Base-by-base conservation (phyloP, 2,797 vertebrate genomes). In the Sebastolobus alascanus region DNA sequence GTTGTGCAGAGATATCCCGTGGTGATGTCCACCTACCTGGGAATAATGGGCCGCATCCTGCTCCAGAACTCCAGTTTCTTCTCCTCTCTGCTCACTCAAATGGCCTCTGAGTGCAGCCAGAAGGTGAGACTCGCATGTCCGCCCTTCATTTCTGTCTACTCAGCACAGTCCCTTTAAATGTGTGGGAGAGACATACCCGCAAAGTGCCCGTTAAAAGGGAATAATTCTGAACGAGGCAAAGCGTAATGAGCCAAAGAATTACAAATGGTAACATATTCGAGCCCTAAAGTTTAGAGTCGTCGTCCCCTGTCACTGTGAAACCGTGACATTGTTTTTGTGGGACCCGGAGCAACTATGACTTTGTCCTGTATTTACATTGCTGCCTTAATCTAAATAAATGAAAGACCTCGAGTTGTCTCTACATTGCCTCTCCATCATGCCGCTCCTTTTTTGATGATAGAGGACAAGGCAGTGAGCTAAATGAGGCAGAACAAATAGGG, bases 1-100 rank as follows among this genome's bases (percentile, higher is more conserved):
- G 31, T 73, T 91, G 6, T 73, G 33, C 90, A 95, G 98, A 96
- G 96, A 75, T 99, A 99, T 81, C 98, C 98, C 0, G 97, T 99
- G 73, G 96, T 98, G 80, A 99, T 99, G 98, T 98, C 98, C 68
- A 97, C 97, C 10, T 99, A 99, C 83, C 94, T 99, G 0, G 98
- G 98, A 40, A 96, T 99, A 63, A 96, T 97, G 73, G 98, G 98
- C 75, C 97, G 98, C 58, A 93, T 99, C 68, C 91, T 99, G 3
- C 95, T 99, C 54, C 98, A 99, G 94, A 99, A 99, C 93, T 92
- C 96, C 80, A 96, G 93, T 69, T 98, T 97, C 92, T 99, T 99
- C 95, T 98, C 96, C 14, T 95, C 97, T 25, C 94, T 99, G 89
- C 95, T 99, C 89, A 96, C 93, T 84, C 97, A 99, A 87, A 97